phyloP scores from a whole-genome alignment of 92 coral and sea anemone species.

The Muricea muricata region DNA sequence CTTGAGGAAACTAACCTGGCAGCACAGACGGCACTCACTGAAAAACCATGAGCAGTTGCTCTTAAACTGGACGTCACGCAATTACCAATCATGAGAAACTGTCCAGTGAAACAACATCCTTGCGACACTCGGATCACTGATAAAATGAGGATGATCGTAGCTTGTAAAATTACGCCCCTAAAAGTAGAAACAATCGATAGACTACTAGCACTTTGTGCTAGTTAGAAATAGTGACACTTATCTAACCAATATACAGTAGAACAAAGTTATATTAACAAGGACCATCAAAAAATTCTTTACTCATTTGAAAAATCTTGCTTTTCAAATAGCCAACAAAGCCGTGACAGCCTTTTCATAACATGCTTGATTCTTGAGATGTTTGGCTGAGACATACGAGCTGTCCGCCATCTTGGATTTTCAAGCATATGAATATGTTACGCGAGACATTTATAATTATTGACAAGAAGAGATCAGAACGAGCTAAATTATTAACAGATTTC shows the following conservation, averaged over 20 bases:
- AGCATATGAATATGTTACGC: no score
- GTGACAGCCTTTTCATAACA: no score
- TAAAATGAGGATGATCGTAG: conserved; percentile 48
- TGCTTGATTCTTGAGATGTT: no score
- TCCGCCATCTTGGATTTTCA: no score
- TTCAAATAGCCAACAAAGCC: no score
- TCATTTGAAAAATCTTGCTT: no score
- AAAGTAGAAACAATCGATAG: background rate
- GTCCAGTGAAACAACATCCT: conserved; percentile 71
- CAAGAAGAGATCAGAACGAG: background rate
- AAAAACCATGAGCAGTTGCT: conserved; percentile 80
- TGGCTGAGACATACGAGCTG: no score
- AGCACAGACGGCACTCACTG: conserved; percentile 60
- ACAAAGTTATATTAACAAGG: no score
- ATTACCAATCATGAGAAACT: conserved; percentile 72
- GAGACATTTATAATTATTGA: no score
- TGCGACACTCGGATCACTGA: conserved; percentile 35
- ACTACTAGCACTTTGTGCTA: no score
- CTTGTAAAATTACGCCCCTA: conserved; percentile 67
- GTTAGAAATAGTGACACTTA: no score
- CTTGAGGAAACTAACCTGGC: conserved; percentile 69
- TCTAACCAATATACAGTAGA: background rate
- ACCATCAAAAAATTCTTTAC: no score
- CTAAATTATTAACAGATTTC: background rate
- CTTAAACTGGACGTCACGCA: conserved; percentile 66